Percentiles rank a stretch among this genome's conserved stretches.
Conservation (phyloP, 2,113 vertebrate genomes). For the Xerus inauris region DNA sequence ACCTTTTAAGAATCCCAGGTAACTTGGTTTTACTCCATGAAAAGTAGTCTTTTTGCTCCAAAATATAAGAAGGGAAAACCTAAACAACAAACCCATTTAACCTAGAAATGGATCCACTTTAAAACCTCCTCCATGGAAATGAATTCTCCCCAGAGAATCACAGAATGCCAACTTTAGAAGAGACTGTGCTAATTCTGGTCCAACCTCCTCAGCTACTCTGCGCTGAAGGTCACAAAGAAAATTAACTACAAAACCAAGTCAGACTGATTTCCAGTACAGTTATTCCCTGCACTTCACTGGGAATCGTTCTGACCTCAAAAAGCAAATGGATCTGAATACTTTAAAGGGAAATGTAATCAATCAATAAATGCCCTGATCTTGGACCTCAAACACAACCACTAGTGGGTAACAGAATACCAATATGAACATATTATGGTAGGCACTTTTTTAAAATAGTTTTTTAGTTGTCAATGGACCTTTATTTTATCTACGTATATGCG, state of each 20-base stretch:
- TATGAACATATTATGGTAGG: neutral
- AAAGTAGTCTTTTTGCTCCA: constrained; percentile 1
- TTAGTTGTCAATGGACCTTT: too few relatives aligned
- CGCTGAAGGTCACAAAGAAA: constrained; percentile 58
- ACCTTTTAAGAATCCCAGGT: neutral
- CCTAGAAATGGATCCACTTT: constrained; percentile 55
- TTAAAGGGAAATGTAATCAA: constrained; percentile 16
- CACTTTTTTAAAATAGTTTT: too few relatives aligned
- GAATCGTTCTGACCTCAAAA: neutral
- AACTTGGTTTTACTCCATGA: constrained; percentile 18
- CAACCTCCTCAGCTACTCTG: neutral
- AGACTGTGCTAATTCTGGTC: neutral
- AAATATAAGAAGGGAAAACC: neutral
- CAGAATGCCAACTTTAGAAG: neutral
- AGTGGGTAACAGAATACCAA: neutral
- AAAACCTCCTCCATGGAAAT: constrained; percentile 28
- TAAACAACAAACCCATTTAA: constrained; percentile 54
- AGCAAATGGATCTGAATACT: constrained; percentile 7
- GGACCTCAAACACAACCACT: neutral
- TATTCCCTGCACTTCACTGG: neutral
- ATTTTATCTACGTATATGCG: too few relatives aligned
- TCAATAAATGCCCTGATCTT: neutral
- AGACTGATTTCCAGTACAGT: neutral
- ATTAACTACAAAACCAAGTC: neutral
- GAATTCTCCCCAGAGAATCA: constrained; percentile 17